Evolutionary conservation across 2,113 vertebrate species (phyloP).

Genomic region (Labrus mixtus): DNA sequence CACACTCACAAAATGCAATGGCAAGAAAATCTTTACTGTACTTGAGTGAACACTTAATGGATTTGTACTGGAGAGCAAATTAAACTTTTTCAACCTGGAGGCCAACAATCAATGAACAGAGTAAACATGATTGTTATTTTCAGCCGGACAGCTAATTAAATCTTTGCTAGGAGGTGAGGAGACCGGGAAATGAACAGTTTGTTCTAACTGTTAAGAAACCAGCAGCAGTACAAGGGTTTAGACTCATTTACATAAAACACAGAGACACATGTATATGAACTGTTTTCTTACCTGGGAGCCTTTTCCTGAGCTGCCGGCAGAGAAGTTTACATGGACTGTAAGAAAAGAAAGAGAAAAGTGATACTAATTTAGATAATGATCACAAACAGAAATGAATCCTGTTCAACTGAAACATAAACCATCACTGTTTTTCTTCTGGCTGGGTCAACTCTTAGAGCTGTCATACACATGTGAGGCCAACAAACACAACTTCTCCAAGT

Average conservation of each 20-base stretch:
- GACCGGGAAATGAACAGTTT: slow-evolving; percentile 23
- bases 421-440: not conserved
- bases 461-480: not conserved
- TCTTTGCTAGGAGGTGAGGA: slow-evolving; percentile 14
- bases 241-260: slow-evolving; percentile 16
- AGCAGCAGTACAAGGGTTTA: not conserved
- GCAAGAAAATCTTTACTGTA: slow-evolving; percentile 34
- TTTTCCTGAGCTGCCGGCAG: slow-evolving; percentile 63
- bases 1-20: slow-evolving; percentile 47
- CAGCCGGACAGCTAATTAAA: slow-evolving; percentile 24
- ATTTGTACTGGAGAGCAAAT: slow-evolving; percentile 37
- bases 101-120: slow-evolving; percentile 15
- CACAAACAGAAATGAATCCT: not conserved
- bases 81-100: slow-evolving; percentile 24
- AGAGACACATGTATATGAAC: not conserved
- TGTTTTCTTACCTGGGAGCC: slow-evolving; percentile 72
- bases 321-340: slow-evolving; percentile 67
- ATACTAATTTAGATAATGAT: slow-evolving; percentile 5
- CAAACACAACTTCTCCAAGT: not conserved
- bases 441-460: not conserved
- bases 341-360: slow-evolving; percentile 33
- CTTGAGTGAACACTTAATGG: slow-evolving; percentile 12
- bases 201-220: slow-evolving; percentile 17
- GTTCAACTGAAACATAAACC: not conserved
- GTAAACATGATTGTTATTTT: slow-evolving; percentile 11